These are phyloP conservation scores for Azorinus chamasolen DNA, from an alignment of 2,888 invertebrate genomes.

Conservation along the genomic window DNA sequence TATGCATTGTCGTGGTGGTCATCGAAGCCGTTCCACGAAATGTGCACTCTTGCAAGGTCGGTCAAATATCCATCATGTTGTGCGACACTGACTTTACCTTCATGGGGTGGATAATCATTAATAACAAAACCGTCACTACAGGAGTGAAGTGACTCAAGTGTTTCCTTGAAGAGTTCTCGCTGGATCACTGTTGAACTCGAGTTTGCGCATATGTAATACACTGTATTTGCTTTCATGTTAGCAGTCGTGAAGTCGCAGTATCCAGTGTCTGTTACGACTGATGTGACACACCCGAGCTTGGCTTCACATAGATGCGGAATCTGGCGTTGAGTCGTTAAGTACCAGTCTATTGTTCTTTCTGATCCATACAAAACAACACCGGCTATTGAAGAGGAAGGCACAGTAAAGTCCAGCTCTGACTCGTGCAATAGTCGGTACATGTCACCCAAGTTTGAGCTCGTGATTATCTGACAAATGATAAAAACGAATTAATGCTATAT, in stretches of 20 bases:
- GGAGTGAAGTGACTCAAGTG: constrained; percentile 10
- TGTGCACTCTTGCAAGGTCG: background rate
- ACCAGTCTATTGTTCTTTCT: constrained; percentile 45
- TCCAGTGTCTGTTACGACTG: background rate
- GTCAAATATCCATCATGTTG: constrained; percentile 33
- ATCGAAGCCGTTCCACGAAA: constrained; percentile 37
- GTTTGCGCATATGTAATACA: constrained; percentile 39
- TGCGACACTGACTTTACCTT: constrained; percentile 17
- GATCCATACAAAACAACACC: constrained; percentile 22
- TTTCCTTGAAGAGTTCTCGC: constrained; percentile 24
- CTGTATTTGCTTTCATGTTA: background rate
- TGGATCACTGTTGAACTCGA: constrained; percentile 11
- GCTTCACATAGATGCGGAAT: constrained; percentile 19
- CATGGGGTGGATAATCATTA: constrained; percentile 27
- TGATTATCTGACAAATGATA: too few species aligned
- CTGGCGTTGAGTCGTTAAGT: constrained; percentile 20
- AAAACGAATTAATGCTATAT: too few species aligned
- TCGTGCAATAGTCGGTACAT: constrained; percentile 15
- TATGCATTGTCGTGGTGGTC: constrained; percentile 22
- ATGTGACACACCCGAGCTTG: constrained; percentile 19
- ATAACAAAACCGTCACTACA: constrained; percentile 55
- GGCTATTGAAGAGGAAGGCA: constrained; percentile 9
- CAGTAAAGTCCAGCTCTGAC: constrained; percentile 43
- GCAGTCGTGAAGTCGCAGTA: constrained; percentile 13
- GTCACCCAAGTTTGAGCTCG: too few species aligned